Conservation (phyloP, 2,113 vertebrate genomes). For the Toxotes jaculatrix region DNA sequence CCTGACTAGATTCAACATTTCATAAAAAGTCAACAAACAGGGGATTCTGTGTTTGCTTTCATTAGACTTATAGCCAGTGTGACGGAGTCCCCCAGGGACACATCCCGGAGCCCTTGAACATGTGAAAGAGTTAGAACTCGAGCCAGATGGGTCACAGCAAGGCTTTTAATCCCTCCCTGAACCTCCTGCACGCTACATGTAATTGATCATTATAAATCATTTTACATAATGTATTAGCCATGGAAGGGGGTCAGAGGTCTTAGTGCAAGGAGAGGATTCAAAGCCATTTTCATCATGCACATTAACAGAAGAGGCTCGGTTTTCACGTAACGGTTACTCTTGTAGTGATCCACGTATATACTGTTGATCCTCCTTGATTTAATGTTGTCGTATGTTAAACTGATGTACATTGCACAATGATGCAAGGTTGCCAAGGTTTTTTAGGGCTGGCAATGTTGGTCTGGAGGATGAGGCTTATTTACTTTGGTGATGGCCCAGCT, state of each 20-base stretch:
- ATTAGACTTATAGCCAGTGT: conserved; percentile 54
- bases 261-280: conserved; percentile 9
- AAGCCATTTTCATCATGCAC: conserved; percentile 24
- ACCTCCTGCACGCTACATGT: conserved; percentile 39
- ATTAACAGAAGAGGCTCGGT: conserved; percentile 24
- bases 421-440: not conserved
- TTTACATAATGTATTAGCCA: conserved; percentile 62
- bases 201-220: conserved; percentile 69
- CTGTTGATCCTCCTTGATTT: conserved; percentile 6
- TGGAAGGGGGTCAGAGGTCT: conserved; percentile 40
- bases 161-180: conserved; percentile 51
- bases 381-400: conserved; percentile 7
- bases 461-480: no score
- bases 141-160: conserved; percentile 53
- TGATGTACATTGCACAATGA: conserved; percentile 4
- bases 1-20: conserved; percentile 34
- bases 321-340: conserved; percentile 38
- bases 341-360: not conserved
- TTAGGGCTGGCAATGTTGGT: not conserved
- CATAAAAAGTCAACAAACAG: conserved; percentile 39
- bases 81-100: conserved; percentile 43
- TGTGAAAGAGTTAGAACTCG: conserved; percentile 54
- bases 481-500: no score
- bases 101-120: conserved; percentile 42
- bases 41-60: conserved; percentile 63